Evolutionary conservation across 2,113 vertebrate genomes (phyloP).

Genomic region (Heloderma charlesbogerti): DNA sequence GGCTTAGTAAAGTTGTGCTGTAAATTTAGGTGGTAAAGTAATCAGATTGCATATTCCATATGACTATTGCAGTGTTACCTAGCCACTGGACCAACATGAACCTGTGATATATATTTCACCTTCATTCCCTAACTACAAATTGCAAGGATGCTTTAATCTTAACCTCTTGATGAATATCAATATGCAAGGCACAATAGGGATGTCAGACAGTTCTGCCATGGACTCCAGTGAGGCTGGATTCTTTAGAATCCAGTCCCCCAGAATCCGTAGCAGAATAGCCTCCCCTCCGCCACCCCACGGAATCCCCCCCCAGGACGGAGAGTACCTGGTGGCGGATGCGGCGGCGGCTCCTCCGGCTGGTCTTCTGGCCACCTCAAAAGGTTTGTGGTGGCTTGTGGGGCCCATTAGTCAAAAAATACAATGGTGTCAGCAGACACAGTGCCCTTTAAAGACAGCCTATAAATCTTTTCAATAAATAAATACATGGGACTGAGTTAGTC

Average conservation of each 20-base stretch:
- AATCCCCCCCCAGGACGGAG: no score
- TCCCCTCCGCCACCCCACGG: no score
- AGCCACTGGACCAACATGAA: background rate
- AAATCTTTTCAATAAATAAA: background rate
- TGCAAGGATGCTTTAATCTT: background rate
- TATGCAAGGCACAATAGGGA: background rate
- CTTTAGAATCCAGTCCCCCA: no score
- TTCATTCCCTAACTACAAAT: background rate
- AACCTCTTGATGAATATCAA: background rate
- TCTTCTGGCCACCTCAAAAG: background rate
- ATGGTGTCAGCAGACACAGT: no score
- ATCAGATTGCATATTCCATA: background rate
- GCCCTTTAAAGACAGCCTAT: background rate
- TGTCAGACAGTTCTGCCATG: no score
- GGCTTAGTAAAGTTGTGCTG: constrained; percentile 5
- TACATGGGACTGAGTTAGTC: background rate
- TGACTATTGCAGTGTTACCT: background rate
- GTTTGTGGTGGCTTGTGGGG: background rate
- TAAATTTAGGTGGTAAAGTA: constrained; percentile 5
- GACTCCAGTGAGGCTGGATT: no score
- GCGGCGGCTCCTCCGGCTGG: no score
- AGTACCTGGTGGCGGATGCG: no score
- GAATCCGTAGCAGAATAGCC: no score
- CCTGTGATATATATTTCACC: background rate
- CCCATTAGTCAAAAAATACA: background rate